phyloP scores from a whole-genome alignment of 2,797 vertebrate genomes.

The Alectoris magna region DNA sequence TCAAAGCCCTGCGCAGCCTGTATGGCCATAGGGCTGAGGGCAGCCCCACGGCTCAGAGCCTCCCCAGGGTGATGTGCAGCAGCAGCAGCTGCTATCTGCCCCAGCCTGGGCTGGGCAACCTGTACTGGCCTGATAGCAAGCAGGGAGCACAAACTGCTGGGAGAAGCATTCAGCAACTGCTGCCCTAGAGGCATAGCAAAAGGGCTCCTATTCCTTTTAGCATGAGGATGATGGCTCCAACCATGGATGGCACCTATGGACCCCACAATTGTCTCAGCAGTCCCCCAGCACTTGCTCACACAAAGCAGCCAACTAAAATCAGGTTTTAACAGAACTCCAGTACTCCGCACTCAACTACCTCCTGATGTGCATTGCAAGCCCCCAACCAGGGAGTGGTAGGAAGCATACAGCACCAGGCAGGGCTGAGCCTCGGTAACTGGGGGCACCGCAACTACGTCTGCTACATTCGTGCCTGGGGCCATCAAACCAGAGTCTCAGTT shows the following conservation, averaged over 20 bases:
- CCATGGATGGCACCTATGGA: not conserved
- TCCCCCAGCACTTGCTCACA: accelerated
- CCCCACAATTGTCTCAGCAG: not conserved
- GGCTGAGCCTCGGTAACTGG: not conserved
- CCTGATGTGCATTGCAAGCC: accelerated
- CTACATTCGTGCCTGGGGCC: not conserved
- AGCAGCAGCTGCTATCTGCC: not conserved
- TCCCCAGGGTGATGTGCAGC: accelerated
- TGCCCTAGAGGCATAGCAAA: not conserved
- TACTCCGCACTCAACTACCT: not conserved
- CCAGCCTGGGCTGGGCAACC: not conserved
- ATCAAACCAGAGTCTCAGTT: not conserved
- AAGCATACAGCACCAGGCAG: not conserved
- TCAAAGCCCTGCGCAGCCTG: not conserved
- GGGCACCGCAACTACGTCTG: not conserved
- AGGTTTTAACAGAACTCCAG: not conserved
- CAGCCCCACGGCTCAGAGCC: not conserved
- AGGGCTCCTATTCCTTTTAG: accelerated
- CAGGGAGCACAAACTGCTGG: accelerated
- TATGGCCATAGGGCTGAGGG: accelerated
- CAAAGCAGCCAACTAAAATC: not conserved
- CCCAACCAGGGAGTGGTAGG: not conserved
- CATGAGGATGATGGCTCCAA: accelerated
- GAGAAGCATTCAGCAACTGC: accelerated
- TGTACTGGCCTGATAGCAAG: not conserved